Base-by-base conservation (phyloP, 2,888 invertebrate species). In the Caenorhabditis zanzibari region DNA sequence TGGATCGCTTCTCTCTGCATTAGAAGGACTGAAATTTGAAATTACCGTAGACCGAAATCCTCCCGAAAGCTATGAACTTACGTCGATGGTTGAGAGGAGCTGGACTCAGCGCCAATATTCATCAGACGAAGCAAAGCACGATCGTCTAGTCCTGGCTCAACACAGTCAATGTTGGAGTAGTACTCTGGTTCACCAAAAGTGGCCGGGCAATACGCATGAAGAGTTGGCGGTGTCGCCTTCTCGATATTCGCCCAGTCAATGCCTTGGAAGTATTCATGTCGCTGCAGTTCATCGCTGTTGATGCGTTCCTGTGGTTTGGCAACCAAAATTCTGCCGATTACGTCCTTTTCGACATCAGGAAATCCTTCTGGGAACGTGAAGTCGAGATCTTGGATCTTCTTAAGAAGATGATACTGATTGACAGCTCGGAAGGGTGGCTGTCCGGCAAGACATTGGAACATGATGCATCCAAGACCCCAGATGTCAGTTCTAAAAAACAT, bases 351-450 rank as follows among this genome's bases (percentile, higher is more conserved):
- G 81, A 95, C 94, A 84, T 95, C 94, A 87, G 96, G 95, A 93
- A 99, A 98, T 44, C 96, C 96, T 92, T 96, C 96, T 0, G 98
- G 97, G 91, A 97, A 96, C 91, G 96, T 95, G 92, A 96, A 97
- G 72, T 97, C 96, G 92, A 96, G 94, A 93, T 95, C 75, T 52
- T 96, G 94, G 90, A 99, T 97, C 93, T 97, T 97, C 93, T 97
- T 96, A 93, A 98, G 97, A 88, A 98, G 96, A 88, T 96, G 95
- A 94, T 97, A 99, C 93, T 98, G 98, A 93, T 96, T 96, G 86
- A 93, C 93, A 77, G 96, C 96, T 84, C 96, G 95, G 94, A 98
- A 98, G 0, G 97, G 97, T 59, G 96, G 96, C 88, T 96, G 93
- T 2, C 98, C 98, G 16, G 96, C 95, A 86, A 97, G 95, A 96